Evolutionary conservation across 2,888 invertebrate species (phyloP).

Genomic region (Lydus trimaculatus): DNA sequence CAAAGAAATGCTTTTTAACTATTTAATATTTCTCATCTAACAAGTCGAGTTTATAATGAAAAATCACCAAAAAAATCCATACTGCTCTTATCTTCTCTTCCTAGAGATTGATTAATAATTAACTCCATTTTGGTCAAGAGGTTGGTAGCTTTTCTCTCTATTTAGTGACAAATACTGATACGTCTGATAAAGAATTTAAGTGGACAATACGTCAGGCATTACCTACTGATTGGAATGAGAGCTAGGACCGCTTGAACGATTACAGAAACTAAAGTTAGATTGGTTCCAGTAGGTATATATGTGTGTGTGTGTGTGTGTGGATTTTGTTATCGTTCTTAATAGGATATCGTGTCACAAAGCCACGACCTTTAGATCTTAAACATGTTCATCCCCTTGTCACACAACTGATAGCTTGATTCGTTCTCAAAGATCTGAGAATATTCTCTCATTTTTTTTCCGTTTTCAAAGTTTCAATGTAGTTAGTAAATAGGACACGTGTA

Average conservation of each 20-base stretch:
- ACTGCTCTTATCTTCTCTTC: too few relatives aligned
- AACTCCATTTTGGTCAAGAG: not conserved
- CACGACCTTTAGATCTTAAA: slow-evolving; percentile 31
- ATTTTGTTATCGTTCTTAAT: slow-evolving; percentile 33
- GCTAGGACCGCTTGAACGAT: slow-evolving; percentile 32
- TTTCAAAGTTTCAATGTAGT: not conserved
- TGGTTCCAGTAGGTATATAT: not conserved
- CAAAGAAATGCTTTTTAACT: slow-evolving; percentile 28
- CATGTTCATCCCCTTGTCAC: slow-evolving; percentile 30
- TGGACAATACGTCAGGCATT: slow-evolving; percentile 43
- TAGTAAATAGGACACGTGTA: not conserved
- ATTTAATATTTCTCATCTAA: slow-evolving; percentile 25
- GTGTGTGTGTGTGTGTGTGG: slow-evolving; percentile 30
- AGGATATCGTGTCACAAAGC: slow-evolving; percentile 34
- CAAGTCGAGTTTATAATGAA: not conserved
- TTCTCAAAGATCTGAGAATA: not conserved
- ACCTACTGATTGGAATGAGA: slow-evolving; percentile 36
- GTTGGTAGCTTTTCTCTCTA: not conserved
- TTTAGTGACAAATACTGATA: slow-evolving; percentile 29
- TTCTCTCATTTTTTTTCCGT: not conserved
- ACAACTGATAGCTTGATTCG: slow-evolving; percentile 29
- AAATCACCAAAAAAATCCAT: too few relatives aligned
- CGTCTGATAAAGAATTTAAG: slow-evolving; percentile 41
- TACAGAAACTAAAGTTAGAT: slow-evolving; percentile 34
- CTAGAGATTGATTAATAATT: not conserved